phyloP scores from a whole-genome alignment of 2,113 vertebrate species.

The Apteryx owenii region DNA sequence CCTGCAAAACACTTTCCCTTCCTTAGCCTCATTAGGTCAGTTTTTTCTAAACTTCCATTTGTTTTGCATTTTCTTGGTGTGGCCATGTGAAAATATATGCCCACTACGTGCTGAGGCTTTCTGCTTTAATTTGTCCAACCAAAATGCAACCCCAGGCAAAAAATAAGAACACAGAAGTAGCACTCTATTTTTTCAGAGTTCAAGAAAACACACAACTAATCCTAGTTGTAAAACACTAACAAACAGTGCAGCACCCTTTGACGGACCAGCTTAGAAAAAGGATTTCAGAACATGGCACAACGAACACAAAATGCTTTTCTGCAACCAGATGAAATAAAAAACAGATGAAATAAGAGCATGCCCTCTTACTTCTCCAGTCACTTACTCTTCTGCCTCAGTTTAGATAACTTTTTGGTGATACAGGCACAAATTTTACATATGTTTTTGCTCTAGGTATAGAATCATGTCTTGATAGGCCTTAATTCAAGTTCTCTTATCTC shows the following conservation, averaged over 20 bases:
- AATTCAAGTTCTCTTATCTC: too few relatives aligned
- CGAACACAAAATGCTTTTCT: not conserved
- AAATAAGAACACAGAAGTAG: not conserved
- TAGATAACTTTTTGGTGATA: not conserved
- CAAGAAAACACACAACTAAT: not conserved
- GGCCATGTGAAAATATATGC: not conserved
- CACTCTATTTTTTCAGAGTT: not conserved
- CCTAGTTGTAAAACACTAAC: not conserved
- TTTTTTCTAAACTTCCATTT: too few relatives aligned
- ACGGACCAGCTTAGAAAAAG: not conserved
- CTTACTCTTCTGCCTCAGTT: not conserved
- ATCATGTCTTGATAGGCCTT: too few relatives aligned
- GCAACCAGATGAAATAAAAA: not conserved
- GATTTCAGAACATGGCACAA: not conserved
- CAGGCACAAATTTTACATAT: not conserved
- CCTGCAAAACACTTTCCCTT: too few relatives aligned
- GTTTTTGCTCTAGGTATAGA: too few relatives aligned
- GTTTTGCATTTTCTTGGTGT: too few relatives aligned
- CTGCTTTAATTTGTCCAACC: not conserved
- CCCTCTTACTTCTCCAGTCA: not conserved
- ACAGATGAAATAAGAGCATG: not conserved
- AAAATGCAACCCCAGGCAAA: not conserved
- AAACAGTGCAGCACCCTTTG: not conserved
- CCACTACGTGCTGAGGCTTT: not conserved
- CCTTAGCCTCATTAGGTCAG: too few relatives aligned